Conservation (phyloP, 2,797 vertebrate species). For the Salarias fasciatus region DNA sequence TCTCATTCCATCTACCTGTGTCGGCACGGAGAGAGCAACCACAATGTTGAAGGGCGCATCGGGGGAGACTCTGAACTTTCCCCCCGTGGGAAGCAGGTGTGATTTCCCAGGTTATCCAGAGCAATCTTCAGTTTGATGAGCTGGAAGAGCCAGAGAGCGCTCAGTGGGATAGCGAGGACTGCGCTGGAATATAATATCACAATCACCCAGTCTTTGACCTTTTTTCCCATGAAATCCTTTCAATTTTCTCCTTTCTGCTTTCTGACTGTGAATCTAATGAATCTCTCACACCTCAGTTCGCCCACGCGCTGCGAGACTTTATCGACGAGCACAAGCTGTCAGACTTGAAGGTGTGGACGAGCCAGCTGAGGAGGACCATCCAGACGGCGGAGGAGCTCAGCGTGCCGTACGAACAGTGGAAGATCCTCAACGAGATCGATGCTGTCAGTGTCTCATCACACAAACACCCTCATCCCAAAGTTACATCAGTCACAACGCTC, state of each 20-base stretch:
- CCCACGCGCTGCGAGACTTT: conserved; percentile 87
- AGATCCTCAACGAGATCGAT: conserved; percentile 97
- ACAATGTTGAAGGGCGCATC: conserved; percentile 90
- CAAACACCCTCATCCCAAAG: neutral
- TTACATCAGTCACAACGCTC: neutral
- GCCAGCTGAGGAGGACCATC: conserved; percentile 95
- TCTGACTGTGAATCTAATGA: neutral
- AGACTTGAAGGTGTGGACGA: conserved; percentile 97
- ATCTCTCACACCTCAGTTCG: conserved; percentile 79
- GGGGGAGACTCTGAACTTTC: conserved; percentile 95
- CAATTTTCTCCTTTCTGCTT: no score
- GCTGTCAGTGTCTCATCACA: conserved; percentile 85
- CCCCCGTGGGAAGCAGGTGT: conserved; percentile 88
- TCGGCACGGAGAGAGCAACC: conserved; percentile 94
- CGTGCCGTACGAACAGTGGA: conserved; percentile 97
- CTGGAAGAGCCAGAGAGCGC: neutral
- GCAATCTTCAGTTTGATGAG: conserved; percentile 24
- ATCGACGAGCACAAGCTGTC: conserved; percentile 91
- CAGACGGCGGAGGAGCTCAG: conserved; percentile 93
- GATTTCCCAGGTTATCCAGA: neutral
- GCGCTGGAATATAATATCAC: conserved; percentile 6
- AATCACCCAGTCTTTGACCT: conserved; percentile 5
- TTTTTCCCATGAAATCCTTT: conserved; percentile 17
- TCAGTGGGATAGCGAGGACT: conserved; percentile 10
- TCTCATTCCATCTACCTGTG: conserved; percentile 97